Conservation (phyloP, 2,797 vertebrate genomes). For the Oryzias sinensis region DNA sequence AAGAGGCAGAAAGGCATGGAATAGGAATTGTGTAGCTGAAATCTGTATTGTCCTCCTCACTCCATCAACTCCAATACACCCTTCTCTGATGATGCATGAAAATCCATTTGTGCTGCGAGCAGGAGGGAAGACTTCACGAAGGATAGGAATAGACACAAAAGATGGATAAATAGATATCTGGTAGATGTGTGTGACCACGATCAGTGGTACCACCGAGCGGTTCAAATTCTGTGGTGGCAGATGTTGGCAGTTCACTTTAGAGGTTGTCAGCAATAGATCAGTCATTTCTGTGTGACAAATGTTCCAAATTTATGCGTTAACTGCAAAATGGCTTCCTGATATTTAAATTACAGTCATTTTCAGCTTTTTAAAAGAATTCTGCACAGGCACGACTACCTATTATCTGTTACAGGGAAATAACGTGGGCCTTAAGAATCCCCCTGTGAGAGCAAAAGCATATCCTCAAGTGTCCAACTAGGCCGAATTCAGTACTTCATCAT, state of each 20-base stretch:
- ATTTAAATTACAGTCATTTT: too few relatives aligned
- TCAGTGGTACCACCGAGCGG: constrained; percentile 12
- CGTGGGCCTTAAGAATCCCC: too few relatives aligned
- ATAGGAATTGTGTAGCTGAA: constrained; percentile 51
- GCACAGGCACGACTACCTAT: too few relatives aligned
- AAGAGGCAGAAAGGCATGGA: constrained; percentile 49
- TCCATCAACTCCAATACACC: constrained; percentile 65
- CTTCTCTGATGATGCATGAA: constrained; percentile 65
- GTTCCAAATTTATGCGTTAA: too few relatives aligned
- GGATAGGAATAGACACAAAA: constrained; percentile 30
- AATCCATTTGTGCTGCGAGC: constrained; percentile 66
- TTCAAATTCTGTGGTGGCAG: constrained; percentile 8
- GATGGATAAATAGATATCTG: constrained; percentile 28
- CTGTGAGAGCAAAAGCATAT: neutral
- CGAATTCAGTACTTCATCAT: neutral
- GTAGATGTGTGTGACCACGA: constrained; percentile 28
- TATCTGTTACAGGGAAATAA: too few relatives aligned
- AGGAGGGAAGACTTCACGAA: constrained; percentile 45
- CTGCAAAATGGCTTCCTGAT: too few relatives aligned
- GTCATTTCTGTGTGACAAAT: too few relatives aligned
- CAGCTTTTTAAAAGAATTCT: too few relatives aligned
- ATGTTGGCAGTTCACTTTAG: too few relatives aligned
- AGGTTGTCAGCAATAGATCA: too few relatives aligned
- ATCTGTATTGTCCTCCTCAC: constrained; percentile 52
- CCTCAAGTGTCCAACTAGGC: neutral